Evolutionary conservation across 2,888 invertebrate species (phyloP).

Genomic region (Congeria kusceri): DNA sequence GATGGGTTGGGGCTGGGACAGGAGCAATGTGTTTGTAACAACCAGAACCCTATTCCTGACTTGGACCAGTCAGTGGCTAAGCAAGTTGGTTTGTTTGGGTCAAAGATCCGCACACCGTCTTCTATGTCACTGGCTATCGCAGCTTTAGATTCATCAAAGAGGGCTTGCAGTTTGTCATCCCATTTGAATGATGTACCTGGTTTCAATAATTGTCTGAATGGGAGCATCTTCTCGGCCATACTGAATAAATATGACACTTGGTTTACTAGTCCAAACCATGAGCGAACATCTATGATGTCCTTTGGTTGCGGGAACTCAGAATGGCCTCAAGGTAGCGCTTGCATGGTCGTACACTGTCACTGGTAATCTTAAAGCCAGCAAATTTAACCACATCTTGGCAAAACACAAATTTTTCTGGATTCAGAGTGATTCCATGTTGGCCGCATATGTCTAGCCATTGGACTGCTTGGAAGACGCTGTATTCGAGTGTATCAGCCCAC

Average conservation of each 20-base stretch:
- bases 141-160: slow-evolving; percentile 34
- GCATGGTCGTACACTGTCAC: slow-evolving; percentile 55
- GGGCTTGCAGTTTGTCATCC: slow-evolving; percentile 38
- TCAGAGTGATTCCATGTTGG: slow-evolving; percentile 66
- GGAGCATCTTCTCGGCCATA: slow-evolving; percentile 39
- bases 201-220: slow-evolving; percentile 41
- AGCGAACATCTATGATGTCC: slow-evolving; percentile 65
- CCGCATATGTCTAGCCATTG: slow-evolving; percentile 68
- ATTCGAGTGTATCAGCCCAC: slow-evolving; percentile 47
- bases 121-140: slow-evolving; percentile 62
- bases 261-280: slow-evolving; percentile 73
- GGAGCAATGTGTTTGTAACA: slow-evolving; percentile 66
- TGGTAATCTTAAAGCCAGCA: slow-evolving; percentile 53
- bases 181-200: slow-evolving; percentile 51
- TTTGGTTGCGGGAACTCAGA: slow-evolving; percentile 60
- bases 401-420: slow-evolving; percentile 71
- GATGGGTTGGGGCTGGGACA: slow-evolving; percentile 44
- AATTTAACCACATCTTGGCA: slow-evolving; percentile 57
- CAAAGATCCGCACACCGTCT: slow-evolving; percentile 68
- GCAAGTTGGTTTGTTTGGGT: slow-evolving; percentile 67
- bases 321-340: slow-evolving; percentile 54
- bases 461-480: slow-evolving; percentile 63
- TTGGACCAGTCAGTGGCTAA: slow-evolving; percentile 73
- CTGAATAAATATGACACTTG: slow-evolving; percentile 67
- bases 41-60: slow-evolving; percentile 63